These are phyloP conservation scores for Oncorhynchus kisutch DNA, from an alignment of 2,113 vertebrate species.

Conservation along the genomic window DNA sequence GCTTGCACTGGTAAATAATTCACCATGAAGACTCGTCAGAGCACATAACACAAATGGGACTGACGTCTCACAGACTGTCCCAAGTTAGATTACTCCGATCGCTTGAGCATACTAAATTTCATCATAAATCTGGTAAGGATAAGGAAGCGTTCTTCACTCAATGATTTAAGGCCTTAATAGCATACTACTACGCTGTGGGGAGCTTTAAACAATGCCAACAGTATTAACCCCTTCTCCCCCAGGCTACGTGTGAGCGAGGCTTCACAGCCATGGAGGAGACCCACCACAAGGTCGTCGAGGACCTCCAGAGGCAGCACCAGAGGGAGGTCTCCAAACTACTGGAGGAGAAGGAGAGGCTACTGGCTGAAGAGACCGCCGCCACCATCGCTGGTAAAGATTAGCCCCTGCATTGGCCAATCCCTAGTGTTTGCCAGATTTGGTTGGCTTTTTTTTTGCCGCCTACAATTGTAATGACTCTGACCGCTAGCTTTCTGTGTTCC, in stretches of 20 bases:
- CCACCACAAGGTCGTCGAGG: constrained; percentile 93
- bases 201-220: not conserved
- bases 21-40: constrained; percentile 15
- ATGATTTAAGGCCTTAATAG: no score
- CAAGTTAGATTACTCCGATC: no score
- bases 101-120: no score
- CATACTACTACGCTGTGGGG: not conserved
- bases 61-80: constrained; percentile 10
- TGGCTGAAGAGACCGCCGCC: constrained; percentile 94
- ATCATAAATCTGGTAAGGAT: no score
- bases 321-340: constrained; percentile 92
- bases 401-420: not conserved
- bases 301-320: constrained; percentile 94
- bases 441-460: no score
- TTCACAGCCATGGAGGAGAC: constrained; percentile 98
- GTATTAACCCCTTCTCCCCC: constrained; percentile 10
- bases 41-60: constrained; percentile 11
- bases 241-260: constrained; percentile 96
- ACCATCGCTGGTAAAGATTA: constrained; percentile 88
- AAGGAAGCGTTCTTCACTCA: constrained; percentile 13
- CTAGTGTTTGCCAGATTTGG: not conserved
- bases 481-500: constrained; percentile 12
- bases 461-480: not conserved
- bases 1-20: constrained; percentile 30
- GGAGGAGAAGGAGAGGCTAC: constrained; percentile 90